Percentiles rank a stretch among this genome's conserved stretches.
phyloP scores from a whole-genome alignment of 1,140 invertebrate genomes.

The Lerema accius region DNA sequence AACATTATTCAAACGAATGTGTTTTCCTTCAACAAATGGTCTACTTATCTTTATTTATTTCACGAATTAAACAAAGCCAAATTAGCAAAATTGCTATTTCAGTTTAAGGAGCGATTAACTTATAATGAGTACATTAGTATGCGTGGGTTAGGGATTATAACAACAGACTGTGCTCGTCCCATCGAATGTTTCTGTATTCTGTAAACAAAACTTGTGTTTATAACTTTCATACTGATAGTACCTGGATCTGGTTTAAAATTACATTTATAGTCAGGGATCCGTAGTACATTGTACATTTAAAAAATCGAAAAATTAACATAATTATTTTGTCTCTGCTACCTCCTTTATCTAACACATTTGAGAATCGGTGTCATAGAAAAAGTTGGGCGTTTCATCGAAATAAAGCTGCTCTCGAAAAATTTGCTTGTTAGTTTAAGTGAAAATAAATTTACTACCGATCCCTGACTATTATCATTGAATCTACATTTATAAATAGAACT shows the following conservation, averaged over 20 bases:
- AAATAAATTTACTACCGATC: too few species aligned
- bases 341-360: too few species aligned
- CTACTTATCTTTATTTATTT: neutral
- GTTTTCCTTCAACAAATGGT: neutral
- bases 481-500: too few species aligned
- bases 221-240: neutral
- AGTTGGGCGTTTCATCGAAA: too few species aligned
- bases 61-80: neutral
- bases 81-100: conserved; percentile 1
- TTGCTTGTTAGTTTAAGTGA: too few species aligned
- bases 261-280: too few species aligned
- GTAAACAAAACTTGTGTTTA: neutral
- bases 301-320: too few species aligned
- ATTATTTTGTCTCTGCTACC: too few species aligned
- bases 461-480: too few species aligned
- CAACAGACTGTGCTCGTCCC: neutral
- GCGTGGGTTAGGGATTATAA: conserved; percentile 15
- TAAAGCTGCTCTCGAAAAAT: too few species aligned
- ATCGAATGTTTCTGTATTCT: neutral
- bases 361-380: too few species aligned
- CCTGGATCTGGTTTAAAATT: neutral
- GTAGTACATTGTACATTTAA: too few species aligned
- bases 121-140: conserved; percentile 12
- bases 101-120: conserved; percentile 1
- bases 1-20: neutral